Conservation (phyloP, 2,888 invertebrate genomes). For the Hydroisotoma schaefferi region DNA sequence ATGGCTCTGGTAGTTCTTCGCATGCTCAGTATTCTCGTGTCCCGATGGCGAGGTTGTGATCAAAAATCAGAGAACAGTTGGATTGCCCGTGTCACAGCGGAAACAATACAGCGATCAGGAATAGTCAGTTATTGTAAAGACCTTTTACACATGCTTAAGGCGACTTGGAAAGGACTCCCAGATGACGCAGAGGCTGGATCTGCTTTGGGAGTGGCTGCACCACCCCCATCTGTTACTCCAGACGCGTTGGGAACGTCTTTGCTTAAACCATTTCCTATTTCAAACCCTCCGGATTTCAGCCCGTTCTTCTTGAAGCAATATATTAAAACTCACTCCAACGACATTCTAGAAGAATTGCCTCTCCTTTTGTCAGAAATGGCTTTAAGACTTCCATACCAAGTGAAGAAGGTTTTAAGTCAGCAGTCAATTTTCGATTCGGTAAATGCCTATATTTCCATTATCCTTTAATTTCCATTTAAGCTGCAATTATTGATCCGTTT, state of each 20-base stretch:
- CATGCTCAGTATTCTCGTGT: constrained; percentile 47
- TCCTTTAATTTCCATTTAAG: constrained; percentile 3
- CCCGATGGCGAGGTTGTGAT: constrained; percentile 45
- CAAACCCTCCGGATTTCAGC: constrained; percentile 77
- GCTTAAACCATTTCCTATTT: constrained; percentile 36
- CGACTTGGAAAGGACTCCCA: constrained; percentile 45
- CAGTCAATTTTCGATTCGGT: constrained; percentile 44
- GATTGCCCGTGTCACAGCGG: constrained; percentile 46
- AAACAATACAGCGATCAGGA: constrained; percentile 41
- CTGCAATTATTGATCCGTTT: background rate
- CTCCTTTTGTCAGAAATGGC: constrained; percentile 94
- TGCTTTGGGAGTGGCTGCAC: background rate
- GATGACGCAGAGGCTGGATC: constrained; percentile 24
- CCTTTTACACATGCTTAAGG: constrained; percentile 40
- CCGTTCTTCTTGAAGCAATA: constrained; percentile 92
- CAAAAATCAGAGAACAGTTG: constrained; percentile 45
- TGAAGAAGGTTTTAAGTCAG: constrained; percentile 64
- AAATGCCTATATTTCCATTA: background rate
- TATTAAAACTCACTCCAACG: constrained; percentile 83
- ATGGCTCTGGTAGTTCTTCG: constrained; percentile 45
- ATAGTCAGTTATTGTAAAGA: constrained; percentile 46
- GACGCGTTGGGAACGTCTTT: constrained; percentile 27
- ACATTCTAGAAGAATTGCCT: constrained; percentile 91
- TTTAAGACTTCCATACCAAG: constrained; percentile 87
- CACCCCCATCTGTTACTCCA: constrained; percentile 20